Base-by-base conservation (phyloP, 2,113 vertebrate genomes). In the Rutilus rutilus region DNA sequence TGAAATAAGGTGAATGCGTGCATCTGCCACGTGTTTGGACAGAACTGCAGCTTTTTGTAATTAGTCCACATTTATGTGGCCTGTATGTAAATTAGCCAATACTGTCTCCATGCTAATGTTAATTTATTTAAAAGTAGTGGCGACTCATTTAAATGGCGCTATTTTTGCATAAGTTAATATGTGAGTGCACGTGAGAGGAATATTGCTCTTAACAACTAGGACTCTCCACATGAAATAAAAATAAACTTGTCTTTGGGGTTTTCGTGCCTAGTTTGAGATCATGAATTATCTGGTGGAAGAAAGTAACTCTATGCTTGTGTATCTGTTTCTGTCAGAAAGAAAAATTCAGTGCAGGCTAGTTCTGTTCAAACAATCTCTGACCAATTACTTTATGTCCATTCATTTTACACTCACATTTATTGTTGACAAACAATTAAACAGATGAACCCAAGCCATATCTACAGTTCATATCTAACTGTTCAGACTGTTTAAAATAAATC, bases 121-220 rank as follows among this genome's bases (percentile, higher is more conserved):
- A 59, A 64, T 90, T 87, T 83, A 87, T 25, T 85, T 88, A 90
- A 80, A 83, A 83, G 77, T 67, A 79, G 75, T n/a, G 30, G 81
- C 65, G 52, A 47, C 64, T 79, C 19, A 77, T 65, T 67, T 80
- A 15, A 86, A 54, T 45, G 42, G 45, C 75, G 8, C 85, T 88
- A 86, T 78, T 86, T 85, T 86, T 82, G 71, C 36, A 54, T 73
- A 3, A 62, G 15, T 39, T 78, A 78, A 45, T 79, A 27, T 71
- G 11, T 11, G 52, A 71, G 67, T 47, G 21, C 27, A 47, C 21
- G 57, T 78, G 64, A 88, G 73, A 79, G 47, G n/a, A 80, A 71
- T 65, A 67, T 82, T 80, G 42, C 79, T 67, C 84, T 54, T 85
- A 82, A 84, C 83, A 82, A 85, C 86, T 75, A 67, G 83, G 69